These are phyloP conservation scores for Naja naja DNA, from an alignment of 2,113 vertebrate species.

Conservation along the genomic window DNA sequence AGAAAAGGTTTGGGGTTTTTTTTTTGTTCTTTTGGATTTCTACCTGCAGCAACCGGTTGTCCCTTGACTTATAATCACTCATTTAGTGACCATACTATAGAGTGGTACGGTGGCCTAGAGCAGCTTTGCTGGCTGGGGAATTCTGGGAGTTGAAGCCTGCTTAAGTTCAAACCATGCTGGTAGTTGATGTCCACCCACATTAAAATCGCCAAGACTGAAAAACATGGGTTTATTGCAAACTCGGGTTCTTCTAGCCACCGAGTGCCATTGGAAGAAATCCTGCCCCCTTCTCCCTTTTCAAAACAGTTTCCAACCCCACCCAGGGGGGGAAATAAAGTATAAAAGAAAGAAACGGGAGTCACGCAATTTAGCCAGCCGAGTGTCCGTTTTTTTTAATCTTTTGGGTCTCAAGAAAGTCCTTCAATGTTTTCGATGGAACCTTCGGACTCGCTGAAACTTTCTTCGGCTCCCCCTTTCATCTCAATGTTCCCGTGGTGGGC, in stretches of 20 bases:
- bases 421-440: slow-evolving; percentile 46
- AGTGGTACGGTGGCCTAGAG: no score
- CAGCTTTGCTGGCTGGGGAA: no score
- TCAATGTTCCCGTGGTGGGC: slow-evolving; percentile 48
- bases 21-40: background rate
- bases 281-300: background rate
- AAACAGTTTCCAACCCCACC: background rate
- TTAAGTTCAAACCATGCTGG: background rate
- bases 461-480: slow-evolving; percentile 46
- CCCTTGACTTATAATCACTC: background rate
- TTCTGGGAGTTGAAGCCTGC: background rate
- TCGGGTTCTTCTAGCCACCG: no score
- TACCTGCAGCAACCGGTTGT: slow-evolving; percentile 32
- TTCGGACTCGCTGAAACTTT: slow-evolving; percentile 37
- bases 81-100: background rate
- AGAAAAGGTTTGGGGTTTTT: background rate
- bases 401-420: slow-evolving; percentile 23
- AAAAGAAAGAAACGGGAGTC: background rate
- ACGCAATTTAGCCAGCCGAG: background rate
- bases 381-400: background rate
- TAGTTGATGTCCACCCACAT: background rate
- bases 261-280: background rate
- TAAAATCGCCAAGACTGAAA: background rate
- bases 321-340: background rate
- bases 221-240: background rate